Base-by-base conservation (phyloP, 2,888 invertebrate species). In the Aporophyla lueneburgensis region DNA sequence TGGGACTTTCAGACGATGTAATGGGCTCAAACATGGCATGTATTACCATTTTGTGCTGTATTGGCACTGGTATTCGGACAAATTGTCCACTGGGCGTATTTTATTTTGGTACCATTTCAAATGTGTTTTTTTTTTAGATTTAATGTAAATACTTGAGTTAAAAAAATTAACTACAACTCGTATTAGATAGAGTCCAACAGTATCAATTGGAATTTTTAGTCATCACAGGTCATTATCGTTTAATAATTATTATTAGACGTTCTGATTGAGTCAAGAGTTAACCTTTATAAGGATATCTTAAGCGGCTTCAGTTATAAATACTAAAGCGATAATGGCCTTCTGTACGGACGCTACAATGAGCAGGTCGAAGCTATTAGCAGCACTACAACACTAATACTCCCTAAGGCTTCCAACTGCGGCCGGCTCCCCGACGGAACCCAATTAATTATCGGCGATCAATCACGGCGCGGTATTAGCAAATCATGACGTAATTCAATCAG, bases 401-500 rank as follows among this genome's bases (percentile, higher is more conserved):
- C 77, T 33, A 43, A 63, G 83, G 78, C 71, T 54, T 21, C 68
- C 21, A 65, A 61, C 58, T 24, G 46, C 33, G 19, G 56, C 62
- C 54, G 43, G 43, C 14, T 59, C 70, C n/a, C 62, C 56, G 56
- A 46, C 49, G 33, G 68, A 43, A 51, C 67, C 54, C 83, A 78
- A 83, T 83, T 83, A 83, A 83, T 83, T 83, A 83, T 68, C 78
- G 65, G 71, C 83, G 56, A 83, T 83, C 83, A 78, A 83, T 83
- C 86, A 86, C 54, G 43, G 74, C 67, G 58, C 16, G 21, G 65
- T 86, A 71, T 83, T 83, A 86, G 83, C 86, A 67, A 82, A 82
- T 83, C 86, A 86, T 83, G 83, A 83, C 86, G 78, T 86, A 53
- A 78, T 86, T 86, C 78, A 86, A 83, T 83, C 83, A 83, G 77